These are phyloP conservation scores for Catagonus wagneri DNA, from an alignment of 2,113 vertebrate species.

Conservation along the genomic window DNA sequence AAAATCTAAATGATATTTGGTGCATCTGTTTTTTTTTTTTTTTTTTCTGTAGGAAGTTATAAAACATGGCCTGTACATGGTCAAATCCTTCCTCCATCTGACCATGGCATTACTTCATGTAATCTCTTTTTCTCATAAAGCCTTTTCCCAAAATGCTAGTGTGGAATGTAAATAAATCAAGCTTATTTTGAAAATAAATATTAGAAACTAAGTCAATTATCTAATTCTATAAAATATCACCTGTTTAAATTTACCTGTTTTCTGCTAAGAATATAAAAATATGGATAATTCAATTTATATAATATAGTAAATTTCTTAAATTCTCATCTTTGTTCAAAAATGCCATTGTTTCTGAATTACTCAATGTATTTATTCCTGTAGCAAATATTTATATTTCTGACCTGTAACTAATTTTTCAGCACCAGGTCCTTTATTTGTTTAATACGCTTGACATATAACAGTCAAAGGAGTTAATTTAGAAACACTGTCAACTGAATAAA, in stretches of 20 bases:
- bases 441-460: background rate
- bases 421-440: background rate
- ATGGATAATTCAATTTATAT: background rate
- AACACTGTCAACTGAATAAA: background rate
- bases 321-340: background rate
- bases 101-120: background rate
- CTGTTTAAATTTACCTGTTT: background rate
- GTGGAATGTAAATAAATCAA: background rate
- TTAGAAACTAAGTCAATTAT: background rate
- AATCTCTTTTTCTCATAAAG: constrained; percentile 13
- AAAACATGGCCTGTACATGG: background rate
- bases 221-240: background rate
- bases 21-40: background rate
- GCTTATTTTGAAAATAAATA: background rate
- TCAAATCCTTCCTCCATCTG: background rate
- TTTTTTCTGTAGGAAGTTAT: background rate
- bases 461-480: constrained; percentile 28
- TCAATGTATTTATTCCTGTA: background rate
- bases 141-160: background rate
- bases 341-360: background rate
- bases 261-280: background rate
- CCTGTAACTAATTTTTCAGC: background rate
- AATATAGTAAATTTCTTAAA: background rate
- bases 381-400: too few relatives aligned
- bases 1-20: background rate